Base-by-base conservation (phyloP, 2,888 invertebrate genomes). In the Hedychridium roseum region DNA sequence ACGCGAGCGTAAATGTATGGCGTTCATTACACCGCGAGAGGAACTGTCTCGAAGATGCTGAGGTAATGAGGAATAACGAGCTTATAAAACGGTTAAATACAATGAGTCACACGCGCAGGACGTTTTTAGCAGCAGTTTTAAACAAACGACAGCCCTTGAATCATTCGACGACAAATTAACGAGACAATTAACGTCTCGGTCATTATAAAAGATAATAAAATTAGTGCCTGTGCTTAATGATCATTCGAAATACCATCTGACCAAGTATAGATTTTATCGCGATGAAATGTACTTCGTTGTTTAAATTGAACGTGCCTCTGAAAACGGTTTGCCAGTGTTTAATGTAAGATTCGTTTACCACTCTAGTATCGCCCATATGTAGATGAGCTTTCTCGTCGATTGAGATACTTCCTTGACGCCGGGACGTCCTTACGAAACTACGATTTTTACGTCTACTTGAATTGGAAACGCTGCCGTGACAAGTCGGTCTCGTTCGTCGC, bases 11-110 rank as follows among this genome's bases (percentile, higher is more conserved):
- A 23, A 6, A 23, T 9, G 9, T 23, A 23, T 23, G 23, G 9
- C 23, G 9, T 6, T 23, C 50, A 39, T 65, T n/a, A n/a, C n/a
- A n/a, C n/a, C 48, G 55, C 60, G 57, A 58, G 65, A 73, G 75
- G 74, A 73, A 74, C 72, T 74, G 62, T 74, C 68, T 71, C 71
- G 67, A 68, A 65, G 31, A 65, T 62, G n/a, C 64, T 71, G 75
- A 75, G 75, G 75, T 75, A 75, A 75, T 74, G 64, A 60, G 58
- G 60, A 55, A 66, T 58, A 71, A 66, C 53, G 57, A 54, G 56
- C 65, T 69, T n/a, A n/a, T n/a, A n/a, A n/a, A n/a, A n/a, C n/a
- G n/a, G n/a, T n/a, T n/a, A n/a, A n/a, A n/a, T n/a, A n/a, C n/a
- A n/a, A n/a, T n/a, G n/a, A n/a, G n/a, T n/a, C n/a, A n/a, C n/a